Base-by-base conservation (phyloP, 2,113 vertebrate genomes). In the Sylvia atricapilla region DNA sequence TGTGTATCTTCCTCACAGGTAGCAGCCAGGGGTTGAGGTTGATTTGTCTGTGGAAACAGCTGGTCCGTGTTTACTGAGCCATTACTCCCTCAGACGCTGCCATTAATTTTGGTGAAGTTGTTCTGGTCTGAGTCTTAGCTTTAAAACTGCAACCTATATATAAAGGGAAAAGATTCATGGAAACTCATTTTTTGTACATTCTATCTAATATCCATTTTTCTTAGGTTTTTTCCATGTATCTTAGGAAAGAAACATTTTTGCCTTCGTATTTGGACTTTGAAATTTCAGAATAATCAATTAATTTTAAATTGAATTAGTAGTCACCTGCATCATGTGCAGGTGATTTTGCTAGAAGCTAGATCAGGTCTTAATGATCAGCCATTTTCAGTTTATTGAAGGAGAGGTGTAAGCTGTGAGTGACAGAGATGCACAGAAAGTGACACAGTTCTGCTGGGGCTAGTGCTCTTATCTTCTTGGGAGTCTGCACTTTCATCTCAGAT, bases 41-140 rank as follows among this genome's bases (percentile, higher is more conserved):
- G 53, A 11, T 69, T 80, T 37, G 50, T 25, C 76, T 35, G 50
- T 47, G 47, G 68, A 80, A 90, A 46, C 28, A 59, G 30, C 23
- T 0, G 0, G 18, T 31, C 24, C 3, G 0, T 4, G 2, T 73
- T 67, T 59, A 37, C 37, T 31, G 52, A 93, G 81, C 46, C 50
- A 44, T 83, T 39, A 25, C 24, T 84, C 25, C 24, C 13, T 81
- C 7, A 17, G 14, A 5, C 7, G 2, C 56, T 75, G 55, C 64
- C 1, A 3, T 55, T 77, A 21, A 30, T 33, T 49, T 77, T 23
- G 12, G 25, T 41, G 69, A 67, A 53, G 19, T 20, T 90, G 58
- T 33, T 19, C 27, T 72, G 24, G 3, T 83, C 58, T 50, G 74
- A 59, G 23, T 70, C 66, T 52, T 17, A 83, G 3, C 25, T 88